phyloP scores from a whole-genome alignment of 2,797 vertebrate species.

The Protosalanx chinensis region DNA sequence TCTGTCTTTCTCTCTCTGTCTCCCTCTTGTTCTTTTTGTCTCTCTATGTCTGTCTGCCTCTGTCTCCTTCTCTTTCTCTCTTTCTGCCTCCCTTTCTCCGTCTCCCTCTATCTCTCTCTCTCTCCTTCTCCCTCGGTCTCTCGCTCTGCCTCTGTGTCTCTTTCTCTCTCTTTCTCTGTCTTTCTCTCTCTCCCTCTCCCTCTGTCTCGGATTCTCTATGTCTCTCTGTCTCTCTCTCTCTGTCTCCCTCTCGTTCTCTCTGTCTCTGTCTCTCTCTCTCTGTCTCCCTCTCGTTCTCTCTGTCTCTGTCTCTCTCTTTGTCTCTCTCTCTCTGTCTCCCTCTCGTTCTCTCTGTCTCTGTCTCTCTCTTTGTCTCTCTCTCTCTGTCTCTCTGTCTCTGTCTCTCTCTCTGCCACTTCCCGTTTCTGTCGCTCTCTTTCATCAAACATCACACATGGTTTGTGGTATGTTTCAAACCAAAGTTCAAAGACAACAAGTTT shows the following conservation, averaged over 20 bases:
- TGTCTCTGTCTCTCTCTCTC: background rate
- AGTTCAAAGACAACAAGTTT: slow-evolving; percentile 12
- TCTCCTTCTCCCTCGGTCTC: background rate
- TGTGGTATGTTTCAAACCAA: background rate
- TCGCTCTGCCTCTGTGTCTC: no score
- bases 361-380: background rate
- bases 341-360: no score
- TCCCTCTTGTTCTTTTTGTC: no score
- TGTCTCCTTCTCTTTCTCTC: background rate
- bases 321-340: no score
- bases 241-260: no score
- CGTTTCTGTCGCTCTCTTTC: slow-evolving; percentile 15
- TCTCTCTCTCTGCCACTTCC: slow-evolving; percentile 13
- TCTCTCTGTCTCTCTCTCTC: no score
- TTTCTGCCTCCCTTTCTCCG: background rate
- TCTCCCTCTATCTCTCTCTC: background rate
- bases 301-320: background rate
- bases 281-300: background rate
- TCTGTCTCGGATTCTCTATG: no score
- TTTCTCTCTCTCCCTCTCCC: no score
- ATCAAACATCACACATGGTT: slow-evolving; percentile 4
- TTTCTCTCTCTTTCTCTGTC: no score
- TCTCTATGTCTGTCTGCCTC: no score
- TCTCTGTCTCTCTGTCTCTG: background rate
- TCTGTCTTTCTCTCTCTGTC: no score